These are phyloP conservation scores for Aporophyla lueneburgensis DNA, from an alignment of 2,888 invertebrate species.

Conservation along the genomic window DNA sequence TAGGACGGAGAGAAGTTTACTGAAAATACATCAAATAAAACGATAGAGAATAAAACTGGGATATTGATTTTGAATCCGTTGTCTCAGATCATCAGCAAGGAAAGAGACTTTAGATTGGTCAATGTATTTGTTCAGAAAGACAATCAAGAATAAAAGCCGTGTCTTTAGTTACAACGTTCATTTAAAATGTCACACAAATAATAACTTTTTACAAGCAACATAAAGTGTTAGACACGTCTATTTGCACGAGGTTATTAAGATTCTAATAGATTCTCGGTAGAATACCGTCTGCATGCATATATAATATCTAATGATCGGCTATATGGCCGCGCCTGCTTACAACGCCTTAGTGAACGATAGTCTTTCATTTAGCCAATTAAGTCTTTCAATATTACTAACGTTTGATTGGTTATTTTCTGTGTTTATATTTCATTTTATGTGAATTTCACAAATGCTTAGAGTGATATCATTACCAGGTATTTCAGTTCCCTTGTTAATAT, in stretches of 20 bases:
- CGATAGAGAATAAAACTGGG: constrained; percentile 3
- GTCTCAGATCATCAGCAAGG: constrained; percentile 1
- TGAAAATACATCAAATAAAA: neutral
- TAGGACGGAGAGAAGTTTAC: neutral
- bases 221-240: constrained; percentile 58
- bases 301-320: constrained; percentile 54
- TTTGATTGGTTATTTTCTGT: constrained; percentile 31
- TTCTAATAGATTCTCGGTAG: constrained; percentile 60
- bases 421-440: constrained; percentile 23
- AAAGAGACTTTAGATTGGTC: neutral
- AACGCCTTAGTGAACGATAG: constrained; percentile 48
- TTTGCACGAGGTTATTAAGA: constrained; percentile 51
- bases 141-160: constrained; percentile 21
- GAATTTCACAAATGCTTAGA: constrained; percentile 21
- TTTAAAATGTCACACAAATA: constrained; percentile 36
- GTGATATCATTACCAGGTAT: constrained; percentile 31
- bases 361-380: constrained; percentile 56
- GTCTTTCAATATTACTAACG: constrained; percentile 45
- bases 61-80: neutral
- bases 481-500: constrained; percentile 44
- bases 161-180: neutral
- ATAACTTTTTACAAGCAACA: constrained; percentile 49
- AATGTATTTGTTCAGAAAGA: constrained; percentile 19
- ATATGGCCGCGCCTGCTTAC: constrained; percentile 17
- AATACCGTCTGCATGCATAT: constrained; percentile 49